phyloP scores from a whole-genome alignment of 1,140 invertebrate species.

The Danaus melanippus region DNA sequence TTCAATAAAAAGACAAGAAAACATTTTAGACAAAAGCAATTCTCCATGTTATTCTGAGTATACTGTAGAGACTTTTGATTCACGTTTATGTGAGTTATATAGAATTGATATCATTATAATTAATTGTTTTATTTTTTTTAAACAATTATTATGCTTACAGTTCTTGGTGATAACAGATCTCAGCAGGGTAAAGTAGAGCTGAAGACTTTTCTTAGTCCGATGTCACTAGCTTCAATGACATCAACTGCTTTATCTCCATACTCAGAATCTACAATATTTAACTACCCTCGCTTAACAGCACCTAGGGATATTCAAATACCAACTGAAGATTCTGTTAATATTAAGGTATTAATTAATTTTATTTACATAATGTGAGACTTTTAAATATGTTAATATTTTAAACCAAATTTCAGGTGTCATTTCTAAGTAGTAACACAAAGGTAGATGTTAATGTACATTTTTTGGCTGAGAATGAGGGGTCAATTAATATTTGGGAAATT shows the following conservation, averaged over 20 bases:
- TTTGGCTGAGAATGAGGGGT: slow-evolving; percentile 26
- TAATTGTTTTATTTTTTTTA: slow-evolving; percentile 1
- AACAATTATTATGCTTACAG: slow-evolving; percentile 25
- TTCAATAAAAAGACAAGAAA: slow-evolving; percentile 35
- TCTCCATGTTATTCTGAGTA: slow-evolving; percentile 46
- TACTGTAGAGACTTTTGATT: slow-evolving; percentile 58
- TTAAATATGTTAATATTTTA: too few relatives aligned
- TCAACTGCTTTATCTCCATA: slow-evolving; percentile 41
- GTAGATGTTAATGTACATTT: slow-evolving; percentile 36
- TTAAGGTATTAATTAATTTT: slow-evolving; percentile 15
- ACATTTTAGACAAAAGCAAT: slow-evolving; percentile 22
- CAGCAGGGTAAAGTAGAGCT: slow-evolving; percentile 25
- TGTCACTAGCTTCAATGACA: slow-evolving; percentile 45
- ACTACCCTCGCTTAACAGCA: slow-evolving; percentile 47
- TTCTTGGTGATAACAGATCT: slow-evolving; percentile 28
- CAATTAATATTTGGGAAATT: slow-evolving; percentile 53
- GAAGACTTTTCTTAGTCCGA: slow-evolving; percentile 48
- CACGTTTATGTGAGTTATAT: slow-evolving; percentile 48
- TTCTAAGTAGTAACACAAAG: slow-evolving; percentile 28
- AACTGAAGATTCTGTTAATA: slow-evolving; percentile 16
- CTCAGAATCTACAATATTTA: slow-evolving; percentile 34
- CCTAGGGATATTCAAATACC: slow-evolving; percentile 65
- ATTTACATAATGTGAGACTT: too few relatives aligned
- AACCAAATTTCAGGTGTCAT: slow-evolving; percentile 37
- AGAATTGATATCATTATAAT: neutral